Percentiles rank a stretch among this genome's conserved stretches.
Conservation (phyloP, 2,113 vertebrate genomes). For the Collichthys lucidus region DNA sequence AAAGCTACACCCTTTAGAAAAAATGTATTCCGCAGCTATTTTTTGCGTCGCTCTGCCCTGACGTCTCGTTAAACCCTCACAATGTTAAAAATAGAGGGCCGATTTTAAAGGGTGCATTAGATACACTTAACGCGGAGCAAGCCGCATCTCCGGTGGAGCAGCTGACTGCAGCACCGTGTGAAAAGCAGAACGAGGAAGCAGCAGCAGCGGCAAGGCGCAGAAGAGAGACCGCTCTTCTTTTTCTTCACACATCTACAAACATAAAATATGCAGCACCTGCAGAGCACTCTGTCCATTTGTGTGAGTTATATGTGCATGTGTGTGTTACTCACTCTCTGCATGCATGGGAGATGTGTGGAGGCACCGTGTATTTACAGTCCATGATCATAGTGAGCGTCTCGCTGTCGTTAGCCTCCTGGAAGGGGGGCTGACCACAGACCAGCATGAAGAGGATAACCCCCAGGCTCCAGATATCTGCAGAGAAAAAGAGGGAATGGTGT, state of each 20-base stretch:
- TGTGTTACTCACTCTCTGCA: conserved; percentile 90
- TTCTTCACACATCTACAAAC: conserved; percentile 66
- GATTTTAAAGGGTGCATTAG: conserved; percentile 72
- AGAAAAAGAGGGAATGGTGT: conserved; percentile 26
- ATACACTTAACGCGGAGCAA: conserved; percentile 67
- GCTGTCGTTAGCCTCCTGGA: conserved; percentile 98
- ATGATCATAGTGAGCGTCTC: conserved; percentile 99
- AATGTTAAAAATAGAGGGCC: conserved; percentile 69
- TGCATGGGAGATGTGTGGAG: conserved; percentile 91
- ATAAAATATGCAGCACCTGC: conserved; percentile 83
- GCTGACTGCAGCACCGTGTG: conserved; percentile 63
- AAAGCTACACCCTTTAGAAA: neutral
- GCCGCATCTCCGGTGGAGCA: conserved; percentile 56
- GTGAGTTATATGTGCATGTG: conserved; percentile 19
- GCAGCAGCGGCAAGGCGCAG: neutral
- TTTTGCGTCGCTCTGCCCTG: conserved; percentile 15
- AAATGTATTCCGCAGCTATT: conserved; percentile 27
- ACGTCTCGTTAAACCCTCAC: conserved; percentile 49
- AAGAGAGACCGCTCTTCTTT: conserved; percentile 36
- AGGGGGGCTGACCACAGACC: conserved; percentile 97
- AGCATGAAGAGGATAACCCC: conserved; percentile 99
- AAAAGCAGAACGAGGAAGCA: conserved; percentile 48
- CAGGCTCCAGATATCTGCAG: conserved; percentile 97
- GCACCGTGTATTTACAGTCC: conserved; percentile 98
- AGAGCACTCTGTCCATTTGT: conserved; percentile 62